These are phyloP conservation scores for Trichonephila clavata DNA, from an alignment of 1,140 invertebrate species.

Conservation along the genomic window DNA sequence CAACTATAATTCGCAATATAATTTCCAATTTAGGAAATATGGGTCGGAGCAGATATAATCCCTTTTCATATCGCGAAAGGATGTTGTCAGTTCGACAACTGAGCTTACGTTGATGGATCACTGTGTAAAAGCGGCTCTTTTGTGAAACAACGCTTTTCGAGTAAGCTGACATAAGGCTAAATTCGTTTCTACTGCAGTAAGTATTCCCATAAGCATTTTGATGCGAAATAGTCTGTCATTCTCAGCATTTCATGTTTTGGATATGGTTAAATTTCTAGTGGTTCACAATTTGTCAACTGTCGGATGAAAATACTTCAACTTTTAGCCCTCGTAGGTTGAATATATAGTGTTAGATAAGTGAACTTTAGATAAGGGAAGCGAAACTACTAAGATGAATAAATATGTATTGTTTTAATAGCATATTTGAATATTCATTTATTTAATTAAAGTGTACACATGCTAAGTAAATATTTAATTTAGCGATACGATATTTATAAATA, in stretches of 20 bases:
- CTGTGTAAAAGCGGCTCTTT: not conserved
- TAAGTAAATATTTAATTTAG: too few species aligned
- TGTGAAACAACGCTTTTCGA: not conserved
- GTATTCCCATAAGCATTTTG: not conserved
- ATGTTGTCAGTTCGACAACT: constrained; percentile 13
- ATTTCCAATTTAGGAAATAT: constrained; percentile 16
- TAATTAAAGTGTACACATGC: too few species aligned
- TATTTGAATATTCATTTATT: too few species aligned
- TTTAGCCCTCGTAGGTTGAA: too few species aligned
- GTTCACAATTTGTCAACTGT: not conserved
- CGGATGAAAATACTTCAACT: not conserved
- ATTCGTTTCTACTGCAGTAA: constrained; percentile 1
- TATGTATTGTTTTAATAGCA: too few species aligned
- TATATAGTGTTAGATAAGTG: too few species aligned
- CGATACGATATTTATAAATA: too few species aligned
- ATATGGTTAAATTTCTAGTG: not conserved
- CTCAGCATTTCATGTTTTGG: not conserved
- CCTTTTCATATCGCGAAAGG: not conserved
- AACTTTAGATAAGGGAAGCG: too few species aligned
- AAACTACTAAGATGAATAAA: too few species aligned
- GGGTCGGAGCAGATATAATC: not conserved
- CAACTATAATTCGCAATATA: not conserved
- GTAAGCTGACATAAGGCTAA: not conserved
- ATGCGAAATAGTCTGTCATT: not conserved
- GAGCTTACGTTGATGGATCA: not conserved